A percentile compares a stretch with the other conserved stretches of the same genome.
phyloP scores from a whole-genome alignment of 2,888 invertebrate genomes.

The Protonemura montana region DNA sequence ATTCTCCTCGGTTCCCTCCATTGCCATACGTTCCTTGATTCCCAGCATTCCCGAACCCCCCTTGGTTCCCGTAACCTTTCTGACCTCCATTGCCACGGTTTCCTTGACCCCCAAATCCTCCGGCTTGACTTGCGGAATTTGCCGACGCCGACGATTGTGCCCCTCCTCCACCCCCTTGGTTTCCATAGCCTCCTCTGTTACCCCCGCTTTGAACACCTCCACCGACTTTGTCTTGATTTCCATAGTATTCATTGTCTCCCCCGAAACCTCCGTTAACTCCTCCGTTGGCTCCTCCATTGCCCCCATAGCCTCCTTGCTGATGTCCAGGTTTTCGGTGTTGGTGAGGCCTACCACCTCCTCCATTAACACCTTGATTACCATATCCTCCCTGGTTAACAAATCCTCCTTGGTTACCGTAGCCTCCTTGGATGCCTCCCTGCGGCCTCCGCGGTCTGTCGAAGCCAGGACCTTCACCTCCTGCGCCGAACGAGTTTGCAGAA shows the following conservation, averaged over 20 bases:
- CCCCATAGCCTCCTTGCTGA: not conserved
- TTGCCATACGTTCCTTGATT: not conserved
- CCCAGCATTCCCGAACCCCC: not conserved
- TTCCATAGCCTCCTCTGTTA: not conserved
- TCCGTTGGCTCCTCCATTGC: too few relatives aligned
- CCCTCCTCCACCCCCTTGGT: not conserved
- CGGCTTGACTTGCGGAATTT: not conserved
- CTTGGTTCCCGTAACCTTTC: not conserved
- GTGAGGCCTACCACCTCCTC: conserved; percentile 1
- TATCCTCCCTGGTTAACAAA: too few relatives aligned
- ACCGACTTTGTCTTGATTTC: not conserved
- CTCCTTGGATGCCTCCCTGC: conserved; percentile 7
- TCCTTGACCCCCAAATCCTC: not conserved
- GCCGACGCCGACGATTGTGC: not conserved
- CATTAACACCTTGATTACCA: not conserved
- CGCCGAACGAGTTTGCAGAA: conserved; percentile 14
- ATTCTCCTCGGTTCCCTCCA: not conserved
- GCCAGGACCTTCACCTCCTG: not conserved
- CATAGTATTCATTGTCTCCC: not conserved
- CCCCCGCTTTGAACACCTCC: not conserved
- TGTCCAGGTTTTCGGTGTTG: not conserved
- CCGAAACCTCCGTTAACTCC: not conserved
- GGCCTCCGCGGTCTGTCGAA: conserved; percentile 12
- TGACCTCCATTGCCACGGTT: not conserved
- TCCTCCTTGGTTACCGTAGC: not conserved